These are phyloP conservation scores for Anastrepha obliqua DNA, from an alignment of 1,140 invertebrate species.

Conservation along the genomic window DNA sequence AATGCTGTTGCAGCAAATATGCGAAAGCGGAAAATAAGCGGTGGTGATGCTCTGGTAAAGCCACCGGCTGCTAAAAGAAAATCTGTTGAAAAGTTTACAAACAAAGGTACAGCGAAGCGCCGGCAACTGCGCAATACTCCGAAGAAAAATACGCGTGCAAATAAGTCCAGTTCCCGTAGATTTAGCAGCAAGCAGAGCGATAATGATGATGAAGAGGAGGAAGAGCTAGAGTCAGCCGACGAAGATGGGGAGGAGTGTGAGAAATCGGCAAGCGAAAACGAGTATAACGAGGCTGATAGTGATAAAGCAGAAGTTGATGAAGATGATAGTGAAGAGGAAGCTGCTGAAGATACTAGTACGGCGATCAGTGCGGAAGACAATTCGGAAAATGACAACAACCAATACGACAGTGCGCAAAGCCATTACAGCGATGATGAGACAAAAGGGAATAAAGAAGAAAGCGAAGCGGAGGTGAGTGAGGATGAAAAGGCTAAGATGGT, in stretches of 20 bases:
- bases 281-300: neutral
- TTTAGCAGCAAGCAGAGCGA: neutral
- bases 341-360: slow-evolving; percentile 13
- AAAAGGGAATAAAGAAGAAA: slow-evolving; percentile 43
- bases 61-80: slow-evolving; percentile 8
- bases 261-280: neutral
- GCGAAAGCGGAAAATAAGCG: slow-evolving; percentile 33
- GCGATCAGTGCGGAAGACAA: slow-evolving; percentile 55
- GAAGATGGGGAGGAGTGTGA: slow-evolving; percentile 7
- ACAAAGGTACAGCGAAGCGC: neutral
- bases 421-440: neutral
- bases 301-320: neutral
- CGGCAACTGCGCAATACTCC: slow-evolving; percentile 52
- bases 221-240: neutral
- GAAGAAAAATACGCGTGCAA: slow-evolving; percentile 17
- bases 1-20: neutral
- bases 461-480: slow-evolving; percentile 33
- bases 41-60: neutral
- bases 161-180: neutral
- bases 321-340: slow-evolving; percentile 46
- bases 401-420: neutral
- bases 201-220: slow-evolving; percentile 56
- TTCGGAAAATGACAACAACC: slow-evolving; percentile 56
- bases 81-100: neutral
- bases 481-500: neutral